Evolutionary conservation across 2,113 vertebrate genomes (phyloP), one percentile per base, ranked within the genome.

Genomic region (Xiphophorus couchianus): DNA sequence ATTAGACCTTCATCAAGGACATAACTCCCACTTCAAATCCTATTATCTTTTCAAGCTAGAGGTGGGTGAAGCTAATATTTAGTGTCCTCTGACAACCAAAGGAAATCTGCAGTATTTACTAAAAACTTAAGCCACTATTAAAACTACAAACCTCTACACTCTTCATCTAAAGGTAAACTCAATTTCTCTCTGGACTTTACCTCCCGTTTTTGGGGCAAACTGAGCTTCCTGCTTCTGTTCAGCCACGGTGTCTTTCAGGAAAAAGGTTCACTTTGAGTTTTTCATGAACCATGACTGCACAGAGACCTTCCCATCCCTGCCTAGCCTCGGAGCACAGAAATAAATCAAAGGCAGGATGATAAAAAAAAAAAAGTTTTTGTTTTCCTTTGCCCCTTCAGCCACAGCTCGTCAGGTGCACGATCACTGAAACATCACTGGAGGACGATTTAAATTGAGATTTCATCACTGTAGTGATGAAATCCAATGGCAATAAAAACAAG

Each of bases 401-500:
- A 66, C 79, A 81, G 86, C 81, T 88, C 84, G 84, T 71, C 84
- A 86, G 80, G 86, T 63, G 73, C 12, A 69, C 61, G 35, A 81
- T 81, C 66, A 74, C 64, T 31, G 77, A 73, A 83, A 73, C 68
- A 73, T 83, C 72, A 85, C 82, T n/a, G 28, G 71, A 83, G 78
- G 84, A 86, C 82, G 77, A 83, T 81, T 78, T 78, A 68, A 66
- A 74, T 73, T 19, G 71, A 82, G 81, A 82, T 86, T 88, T 84
- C 88, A 83, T 90, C 86, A 83, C 44, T 0, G 4, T 0, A 31
- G 31, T 88, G 89, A 90, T 80, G 86, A 90, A 90, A 90, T 82
- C 80, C 73, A 80, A 80, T 69, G 78, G 89, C 83, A 88, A 90
- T 84, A 78, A 80, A 88, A 85, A 90, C 69, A 71, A 86, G 74